phyloP scores from a whole-genome alignment of 2,113 vertebrate species.

The Numida meleagris region DNA sequence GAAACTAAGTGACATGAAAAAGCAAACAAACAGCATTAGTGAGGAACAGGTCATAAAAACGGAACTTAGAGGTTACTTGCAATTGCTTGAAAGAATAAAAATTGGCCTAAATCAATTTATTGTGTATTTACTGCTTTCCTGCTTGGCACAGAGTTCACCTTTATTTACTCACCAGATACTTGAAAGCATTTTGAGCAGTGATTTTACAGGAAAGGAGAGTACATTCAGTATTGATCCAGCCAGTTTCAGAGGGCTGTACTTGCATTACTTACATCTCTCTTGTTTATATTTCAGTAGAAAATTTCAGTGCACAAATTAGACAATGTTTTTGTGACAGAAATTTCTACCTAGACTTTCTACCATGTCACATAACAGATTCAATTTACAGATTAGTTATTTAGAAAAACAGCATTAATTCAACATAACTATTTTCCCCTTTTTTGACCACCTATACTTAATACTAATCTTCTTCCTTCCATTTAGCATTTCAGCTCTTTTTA shows the following conservation, averaged over 20 bases:
- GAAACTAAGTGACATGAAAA: constrained; percentile 14
- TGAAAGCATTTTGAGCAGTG: background rate
- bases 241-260: background rate
- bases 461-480: background rate
- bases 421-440: background rate
- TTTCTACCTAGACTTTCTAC: background rate
- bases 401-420: background rate
- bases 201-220: background rate
- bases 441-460: background rate
- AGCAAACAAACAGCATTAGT: constrained; percentile 25
- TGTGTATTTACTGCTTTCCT: background rate
- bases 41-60: constrained; percentile 21
- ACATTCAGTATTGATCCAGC: background rate
- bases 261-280: rapidly evolving
- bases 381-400: background rate
- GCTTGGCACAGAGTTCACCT: background rate
- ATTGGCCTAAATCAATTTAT: constrained; percentile 15
- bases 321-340: background rate
- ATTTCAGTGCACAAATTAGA: background rate
- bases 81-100: constrained; percentile 40
- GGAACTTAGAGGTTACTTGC: background rate
- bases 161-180: background rate
- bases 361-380: background rate
- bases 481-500: background rate
- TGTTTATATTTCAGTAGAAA: background rate